phyloP scores from a whole-genome alignment of 2,797 vertebrate species.

The Fistularia tabacaria region DNA sequence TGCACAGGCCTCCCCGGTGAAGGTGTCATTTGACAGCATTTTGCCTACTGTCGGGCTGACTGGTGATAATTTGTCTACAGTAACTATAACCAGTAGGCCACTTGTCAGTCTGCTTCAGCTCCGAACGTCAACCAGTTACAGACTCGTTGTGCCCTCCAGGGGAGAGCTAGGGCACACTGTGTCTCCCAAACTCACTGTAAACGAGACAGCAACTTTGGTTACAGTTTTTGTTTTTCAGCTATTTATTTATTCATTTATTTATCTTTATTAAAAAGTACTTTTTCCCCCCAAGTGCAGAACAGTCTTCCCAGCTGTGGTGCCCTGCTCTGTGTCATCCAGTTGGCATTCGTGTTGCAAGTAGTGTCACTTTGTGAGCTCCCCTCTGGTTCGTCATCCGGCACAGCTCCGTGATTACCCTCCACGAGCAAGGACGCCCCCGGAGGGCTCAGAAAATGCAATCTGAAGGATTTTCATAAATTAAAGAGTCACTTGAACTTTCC shows the following conservation, averaged over 20 bases:
- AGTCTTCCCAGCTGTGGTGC: slow-evolving; percentile 83
- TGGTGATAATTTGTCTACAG: slow-evolving; percentile 82
- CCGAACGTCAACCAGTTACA: slow-evolving; percentile 74
- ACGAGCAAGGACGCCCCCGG: slow-evolving; percentile 78
- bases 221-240: slow-evolving; percentile 86
- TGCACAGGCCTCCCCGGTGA: slow-evolving; percentile 92
- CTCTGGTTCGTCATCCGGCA: slow-evolving; percentile 74
- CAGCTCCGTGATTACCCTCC: slow-evolving; percentile 77
- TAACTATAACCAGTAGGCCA: slow-evolving; percentile 83
- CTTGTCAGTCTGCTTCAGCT: slow-evolving; percentile 86
- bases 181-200: slow-evolving; percentile 99
- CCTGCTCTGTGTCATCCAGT: slow-evolving; percentile 74
- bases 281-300: slow-evolving; percentile 83
- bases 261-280: slow-evolving; percentile 90
- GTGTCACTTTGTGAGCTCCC: slow-evolving; percentile 69
- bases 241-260: slow-evolving; percentile 80
- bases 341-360: slow-evolving; percentile 71
- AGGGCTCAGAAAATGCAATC: slow-evolving; percentile 91
- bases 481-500: slow-evolving; percentile 92
- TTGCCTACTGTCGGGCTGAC: slow-evolving; percentile 85
- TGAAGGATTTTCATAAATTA: slow-evolving; percentile 99
- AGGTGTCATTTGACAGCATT: slow-evolving; percentile 86
- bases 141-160: slow-evolving; percentile 73
- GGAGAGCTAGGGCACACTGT: slow-evolving; percentile 83
- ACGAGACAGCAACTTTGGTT: slow-evolving; percentile 99